phyloP scores from a whole-genome alignment of 1,140 invertebrate genomes.

The Luehdorfia chinensis region DNA sequence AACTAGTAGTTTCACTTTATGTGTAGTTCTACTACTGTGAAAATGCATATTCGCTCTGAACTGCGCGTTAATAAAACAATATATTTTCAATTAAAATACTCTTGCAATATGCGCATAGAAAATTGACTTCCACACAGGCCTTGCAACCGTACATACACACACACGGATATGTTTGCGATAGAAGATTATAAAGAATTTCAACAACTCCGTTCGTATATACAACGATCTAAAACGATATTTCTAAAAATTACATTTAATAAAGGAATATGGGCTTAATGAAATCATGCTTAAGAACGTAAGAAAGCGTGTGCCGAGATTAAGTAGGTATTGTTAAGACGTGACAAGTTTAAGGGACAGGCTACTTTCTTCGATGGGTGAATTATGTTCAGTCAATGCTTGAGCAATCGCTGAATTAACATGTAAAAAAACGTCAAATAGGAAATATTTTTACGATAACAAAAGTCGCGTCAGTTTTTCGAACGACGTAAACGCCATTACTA shows the following conservation, averaged over 20 bases:
- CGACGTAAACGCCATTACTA: constrained; percentile 32
- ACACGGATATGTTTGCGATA: constrained; percentile 73
- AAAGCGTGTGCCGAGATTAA: constrained; percentile 18
- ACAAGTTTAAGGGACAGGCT: constrained; percentile 1
- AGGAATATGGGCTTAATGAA: constrained; percentile 45
- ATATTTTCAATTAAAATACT: constrained; percentile 24
- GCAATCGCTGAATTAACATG: constrained; percentile 53
- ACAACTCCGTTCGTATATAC: constrained; percentile 51
- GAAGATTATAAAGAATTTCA: constrained; percentile 63
- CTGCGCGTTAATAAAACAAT: constrained; percentile 34
- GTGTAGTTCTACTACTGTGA: constrained; percentile 44
- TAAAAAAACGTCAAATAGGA: constrained; percentile 28
- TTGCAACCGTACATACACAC: constrained; percentile 44
- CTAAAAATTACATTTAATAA: constrained; percentile 38
- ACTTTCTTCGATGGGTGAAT: constrained; percentile 19
- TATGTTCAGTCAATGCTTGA: constrained; percentile 62
- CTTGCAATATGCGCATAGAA: constrained; percentile 30
- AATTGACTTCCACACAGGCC: constrained; percentile 43
- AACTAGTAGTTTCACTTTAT: constrained; percentile 48
- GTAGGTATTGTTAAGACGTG: background rate
- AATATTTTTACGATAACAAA: constrained; percentile 27
- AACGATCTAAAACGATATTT: constrained; percentile 42
- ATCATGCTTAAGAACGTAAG: constrained; percentile 36
- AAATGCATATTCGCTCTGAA: constrained; percentile 49
- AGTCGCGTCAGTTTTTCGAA: constrained; percentile 29